A percentile compares a stretch with the other conserved stretches of the same genome.
Conservation (phyloP, 2,113 vertebrate species). For the Orthonyx spaldingii region DNA sequence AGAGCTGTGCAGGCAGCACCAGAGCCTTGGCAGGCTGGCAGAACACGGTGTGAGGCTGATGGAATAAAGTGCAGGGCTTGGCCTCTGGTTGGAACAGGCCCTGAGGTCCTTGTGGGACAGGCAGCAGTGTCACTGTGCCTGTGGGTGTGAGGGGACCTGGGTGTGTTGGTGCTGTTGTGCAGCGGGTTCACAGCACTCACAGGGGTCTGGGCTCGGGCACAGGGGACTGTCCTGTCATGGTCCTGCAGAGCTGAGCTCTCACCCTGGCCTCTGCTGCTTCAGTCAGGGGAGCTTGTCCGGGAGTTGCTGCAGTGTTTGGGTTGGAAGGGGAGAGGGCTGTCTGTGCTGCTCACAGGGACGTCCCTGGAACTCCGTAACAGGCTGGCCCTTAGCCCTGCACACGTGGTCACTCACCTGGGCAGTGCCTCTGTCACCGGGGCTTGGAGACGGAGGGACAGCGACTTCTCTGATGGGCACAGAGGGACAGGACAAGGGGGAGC, state of each 20-base stretch:
- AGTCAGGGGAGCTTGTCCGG: fast-evolving
- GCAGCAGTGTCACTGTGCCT: not conserved
- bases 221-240: not conserved
- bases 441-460: not conserved
- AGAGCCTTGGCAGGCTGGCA: fast-evolving
- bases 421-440: not conserved
- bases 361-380: fast-evolving
- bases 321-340: not conserved
- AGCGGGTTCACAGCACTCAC: no score
- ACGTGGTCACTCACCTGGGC: fast-evolving
- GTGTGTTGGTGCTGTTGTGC: not conserved
- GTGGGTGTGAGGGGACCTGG: fast-evolving
- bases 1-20: not conserved
- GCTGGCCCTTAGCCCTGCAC: not conserved
- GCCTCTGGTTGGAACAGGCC: not conserved
- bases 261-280: fast-evolving
- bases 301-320: not conserved
- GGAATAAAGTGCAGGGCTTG: not conserved
- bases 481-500: not conserved
- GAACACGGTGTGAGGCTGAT: fast-evolving
- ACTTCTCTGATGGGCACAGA: not conserved
- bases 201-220: fast-evolving
- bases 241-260: not conserved
- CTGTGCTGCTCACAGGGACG: not conserved
- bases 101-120: not conserved